Evolutionary conservation across 2,888 invertebrate species (phyloP), one percentile per base, ranked within the genome.

Genomic region (Drosophila atroscutellata): DNA sequence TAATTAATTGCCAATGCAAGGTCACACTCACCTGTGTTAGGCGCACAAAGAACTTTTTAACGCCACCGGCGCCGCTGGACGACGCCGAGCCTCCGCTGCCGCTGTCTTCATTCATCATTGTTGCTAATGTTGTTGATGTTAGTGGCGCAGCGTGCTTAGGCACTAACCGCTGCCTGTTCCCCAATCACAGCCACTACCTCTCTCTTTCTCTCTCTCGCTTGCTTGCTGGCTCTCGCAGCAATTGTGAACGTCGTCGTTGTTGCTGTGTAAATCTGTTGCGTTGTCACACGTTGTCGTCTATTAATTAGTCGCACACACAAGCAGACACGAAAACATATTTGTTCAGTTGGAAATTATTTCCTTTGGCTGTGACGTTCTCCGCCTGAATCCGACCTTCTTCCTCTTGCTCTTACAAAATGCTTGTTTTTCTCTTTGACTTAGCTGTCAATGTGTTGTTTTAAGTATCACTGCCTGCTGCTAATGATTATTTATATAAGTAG

Each of bases 21-120:
- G 36, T n/a, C n/a, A 28, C 15, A 67, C 76, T 76, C 61, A 93
- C 93, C 92, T 93, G 93, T 91, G 93, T 92, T 79, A 93, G 84
- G 63, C 93, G 92, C 56, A 89, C 86, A 84, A 92, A 93, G 74
- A 93, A 91, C 81, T 90, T 91, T 72, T 90, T 92, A 42, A 93
- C 81, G 67, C 91, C 92, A 75, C 91, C 91, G 77, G 91, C 90
- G 84, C 89, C 58, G 56, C 42, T 87, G 66, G 90, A 83, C 62
- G 90, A 79, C 74, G 90, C 84, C 68, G 92, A 85, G 66, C 85
- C 75, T 37, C 37, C 55, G 55, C 89, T 89, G 65, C 89, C 85
- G 60, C 90, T 86, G 75, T 92, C 92, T 84, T 93, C 93, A 81
- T 92, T 92, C 93, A 93, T 93, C 93, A 93, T 93, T 75, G 68